Evolutionary conservation across 2,113 vertebrate genomes (phyloP).

Genomic region (Myotis lucifugus): DNA sequence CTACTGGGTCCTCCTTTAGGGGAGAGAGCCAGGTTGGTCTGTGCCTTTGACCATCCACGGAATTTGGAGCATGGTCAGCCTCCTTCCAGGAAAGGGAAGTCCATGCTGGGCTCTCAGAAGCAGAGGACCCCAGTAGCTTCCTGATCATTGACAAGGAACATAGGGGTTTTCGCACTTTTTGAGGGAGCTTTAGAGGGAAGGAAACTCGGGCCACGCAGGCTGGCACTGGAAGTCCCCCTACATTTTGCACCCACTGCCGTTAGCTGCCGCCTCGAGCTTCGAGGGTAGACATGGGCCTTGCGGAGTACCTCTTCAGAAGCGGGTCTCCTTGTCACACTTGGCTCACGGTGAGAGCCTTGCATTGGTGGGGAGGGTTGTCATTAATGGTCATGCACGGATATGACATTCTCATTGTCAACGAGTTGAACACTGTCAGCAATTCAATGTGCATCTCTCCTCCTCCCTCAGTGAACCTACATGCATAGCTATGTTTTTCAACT

Average conservation of each 20-base stretch:
- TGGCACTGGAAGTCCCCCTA: not conserved
- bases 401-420: not conserved
- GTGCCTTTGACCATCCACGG: not conserved
- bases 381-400: fast-evolving
- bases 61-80: not conserved
- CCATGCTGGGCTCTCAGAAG: not conserved
- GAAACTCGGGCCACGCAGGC: not conserved
- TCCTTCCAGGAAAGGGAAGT: not conserved
- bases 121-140: not conserved
- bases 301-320: fast-evolving
- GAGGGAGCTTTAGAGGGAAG: not conserved
- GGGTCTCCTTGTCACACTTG: fast-evolving
- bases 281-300: not conserved
- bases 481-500: not conserved
- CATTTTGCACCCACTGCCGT: not conserved
- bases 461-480: not conserved
- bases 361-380: fast-evolving
- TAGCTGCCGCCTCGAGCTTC: not conserved
- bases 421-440: not conserved
- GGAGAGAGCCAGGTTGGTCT: not conserved
- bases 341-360: not conserved
- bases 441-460: not conserved
- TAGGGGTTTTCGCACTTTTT: not conserved
- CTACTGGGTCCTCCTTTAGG: not conserved
- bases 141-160: not conserved